Evolutionary conservation across 1,140 invertebrate genomes (phyloP).

Genomic region (Heliconius hermathena): DNA sequence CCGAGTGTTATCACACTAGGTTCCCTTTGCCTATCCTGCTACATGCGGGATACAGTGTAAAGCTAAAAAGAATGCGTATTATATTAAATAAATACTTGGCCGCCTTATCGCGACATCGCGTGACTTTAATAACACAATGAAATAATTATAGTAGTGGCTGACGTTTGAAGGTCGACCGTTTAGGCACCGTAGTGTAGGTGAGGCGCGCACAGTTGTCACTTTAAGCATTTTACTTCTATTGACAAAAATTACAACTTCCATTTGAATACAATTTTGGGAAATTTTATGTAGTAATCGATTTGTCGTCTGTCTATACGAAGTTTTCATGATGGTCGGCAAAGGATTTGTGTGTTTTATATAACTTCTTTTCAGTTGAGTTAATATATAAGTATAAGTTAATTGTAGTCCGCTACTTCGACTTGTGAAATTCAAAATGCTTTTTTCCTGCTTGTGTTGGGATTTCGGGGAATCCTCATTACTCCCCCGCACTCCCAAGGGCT

Average conservation of each 20-base stretch:
- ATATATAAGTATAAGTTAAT: too few relatives aligned
- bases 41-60: too few relatives aligned
- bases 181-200: slow-evolving; percentile 12
- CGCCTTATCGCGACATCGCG: slow-evolving; percentile 29
- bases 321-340: neutral
- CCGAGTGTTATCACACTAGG: neutral
- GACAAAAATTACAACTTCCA: neutral
- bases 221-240: neutral
- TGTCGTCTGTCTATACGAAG: neutral
- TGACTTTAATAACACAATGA: slow-evolving; percentile 30
- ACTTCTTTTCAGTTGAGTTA: neutral
- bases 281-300: neutral
- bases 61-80: neutral
- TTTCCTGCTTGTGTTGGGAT: too few relatives aligned
- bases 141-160: slow-evolving; percentile 28
- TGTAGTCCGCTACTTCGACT: too few relatives aligned
- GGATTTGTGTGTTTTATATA: neutral
- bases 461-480: too few relatives aligned
- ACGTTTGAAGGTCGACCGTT: slow-evolving; percentile 17
- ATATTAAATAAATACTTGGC: neutral
- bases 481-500: too few relatives aligned
- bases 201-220: neutral
- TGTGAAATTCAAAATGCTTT: too few relatives aligned
- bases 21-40: neutral
- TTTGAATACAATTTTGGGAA: neutral